A percentile compares a stretch with the other conserved stretches of the same genome.
These are phyloP conservation scores for Haplochromis vanheusdeni DNA, from an alignment of 2,113 vertebrate genomes.

Conservation along the genomic window DNA sequence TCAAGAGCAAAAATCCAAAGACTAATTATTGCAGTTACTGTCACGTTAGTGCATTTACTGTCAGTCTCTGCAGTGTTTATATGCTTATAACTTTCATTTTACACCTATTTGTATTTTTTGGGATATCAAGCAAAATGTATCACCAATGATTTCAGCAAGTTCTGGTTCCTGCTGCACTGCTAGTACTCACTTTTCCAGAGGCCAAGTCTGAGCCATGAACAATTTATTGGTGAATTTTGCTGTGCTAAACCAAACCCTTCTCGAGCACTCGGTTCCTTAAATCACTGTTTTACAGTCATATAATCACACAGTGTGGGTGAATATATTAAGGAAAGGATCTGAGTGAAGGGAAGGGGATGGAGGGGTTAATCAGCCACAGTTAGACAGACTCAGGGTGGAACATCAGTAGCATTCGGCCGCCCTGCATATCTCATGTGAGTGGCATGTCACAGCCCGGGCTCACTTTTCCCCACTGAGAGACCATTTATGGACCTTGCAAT, in stretches of 20 bases:
- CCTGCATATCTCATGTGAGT: constrained; percentile 5
- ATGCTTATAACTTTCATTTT: not conserved
- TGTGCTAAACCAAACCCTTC: not conserved
- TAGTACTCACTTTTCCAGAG: not conserved
- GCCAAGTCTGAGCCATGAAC: not conserved
- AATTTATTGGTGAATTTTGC: not conserved
- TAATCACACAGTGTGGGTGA: not conserved
- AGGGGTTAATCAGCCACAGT: constrained; percentile 1
- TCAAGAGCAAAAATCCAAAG: not conserved
- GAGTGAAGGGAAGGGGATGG: not conserved
- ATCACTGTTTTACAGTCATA: not conserved
- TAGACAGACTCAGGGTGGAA: not conserved
- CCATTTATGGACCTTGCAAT: constrained; percentile 40
- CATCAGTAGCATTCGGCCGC: constrained; percentile 8
- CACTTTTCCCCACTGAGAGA: constrained; percentile 23
- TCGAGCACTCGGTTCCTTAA: not conserved
- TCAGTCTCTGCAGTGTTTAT: not conserved
- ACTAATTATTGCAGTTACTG: not conserved
- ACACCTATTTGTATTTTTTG: not conserved
- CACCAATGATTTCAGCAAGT: not conserved
- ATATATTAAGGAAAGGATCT: not conserved
- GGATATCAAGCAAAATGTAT: not conserved
- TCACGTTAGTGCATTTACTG: not conserved
- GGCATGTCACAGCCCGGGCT: constrained; percentile 9
- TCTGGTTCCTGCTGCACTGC: not conserved